Percentiles rank a stretch among this genome's conserved stretches.
These are phyloP conservation scores for Euclidia mi DNA, from an alignment of 2,888 invertebrate genomes.

Conservation along the genomic window DNA sequence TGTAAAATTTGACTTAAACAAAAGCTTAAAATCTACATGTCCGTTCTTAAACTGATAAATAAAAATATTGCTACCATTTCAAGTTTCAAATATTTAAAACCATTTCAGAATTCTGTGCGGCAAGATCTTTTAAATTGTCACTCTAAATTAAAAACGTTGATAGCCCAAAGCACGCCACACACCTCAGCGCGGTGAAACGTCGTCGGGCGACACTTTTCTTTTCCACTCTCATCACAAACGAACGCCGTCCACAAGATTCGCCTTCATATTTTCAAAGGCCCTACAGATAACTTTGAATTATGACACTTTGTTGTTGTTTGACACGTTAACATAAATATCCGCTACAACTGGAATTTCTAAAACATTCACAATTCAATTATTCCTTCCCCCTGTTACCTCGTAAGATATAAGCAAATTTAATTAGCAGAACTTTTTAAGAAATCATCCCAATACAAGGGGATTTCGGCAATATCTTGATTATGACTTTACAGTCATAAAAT, in stretches of 20 bases:
- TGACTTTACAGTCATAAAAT: too few relatives aligned
- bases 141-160: too few relatives aligned
- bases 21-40: too few relatives aligned
- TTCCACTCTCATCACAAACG: constrained; percentile 46
- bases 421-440: constrained; percentile 41
- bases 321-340: constrained; percentile 59
- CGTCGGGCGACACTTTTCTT: constrained; percentile 41
- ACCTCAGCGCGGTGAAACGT: not conserved
- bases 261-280: constrained; percentile 53
- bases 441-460: constrained; percentile 27
- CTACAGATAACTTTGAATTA: constrained; percentile 68
- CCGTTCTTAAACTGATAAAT: too few relatives aligned
- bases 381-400: constrained; percentile 26
- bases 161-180: too few relatives aligned
- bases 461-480: constrained; percentile 8
- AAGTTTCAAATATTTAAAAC: too few relatives aligned
- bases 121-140: too few relatives aligned
- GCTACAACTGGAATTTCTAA: constrained; percentile 46
- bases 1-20: too few relatives aligned
- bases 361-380: constrained; percentile 56
- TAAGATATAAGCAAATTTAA: constrained; percentile 44
- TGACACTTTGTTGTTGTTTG: constrained; percentile 71
- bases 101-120: too few relatives aligned
- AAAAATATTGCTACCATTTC: too few relatives aligned
- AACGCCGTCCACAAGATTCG: constrained; percentile 40